Evolutionary conservation across 2,797 vertebrate species (phyloP), one percentile per base, ranked within the genome.

Genomic region (Tapera naevia): DNA sequence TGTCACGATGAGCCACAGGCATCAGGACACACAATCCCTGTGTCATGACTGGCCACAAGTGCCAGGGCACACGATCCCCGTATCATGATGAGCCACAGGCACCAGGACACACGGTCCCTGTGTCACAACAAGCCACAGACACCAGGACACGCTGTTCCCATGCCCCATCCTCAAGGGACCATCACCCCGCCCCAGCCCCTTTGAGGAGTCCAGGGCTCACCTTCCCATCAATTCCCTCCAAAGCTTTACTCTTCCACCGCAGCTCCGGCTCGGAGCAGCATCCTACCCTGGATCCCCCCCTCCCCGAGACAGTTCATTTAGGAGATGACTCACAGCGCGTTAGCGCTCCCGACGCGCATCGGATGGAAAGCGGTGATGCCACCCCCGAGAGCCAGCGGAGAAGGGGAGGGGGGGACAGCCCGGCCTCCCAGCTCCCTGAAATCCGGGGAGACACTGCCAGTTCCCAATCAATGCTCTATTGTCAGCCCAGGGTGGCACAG

Each of bases 271-370:
- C 2, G 10, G 78, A 89, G 76, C 70, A 86, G 76, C 76, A 64
- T 37, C 71, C 79, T 2, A 1, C 65, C n/a, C 45, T 70, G 58
- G 37, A 17, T 64, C 5, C 28, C 58, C 50, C 37, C 18, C 56
- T 51, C 35, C n/a, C 51, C 51, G 17, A 1, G 30, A 46, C 11
- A 86, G n/a, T 60, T 94, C 78, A 22, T 88, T 78, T 54, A 14
- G 3, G 33, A 35, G 92, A 80, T 96, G 95, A 96, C 90, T 96
- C 96, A 95, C 51, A 30, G 66, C 50, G 43, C 81, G 81, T 71
- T 37, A 79, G 35, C 0, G 56, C 37, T 92, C 80, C 73, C 19
- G 3, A 41, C 3, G 12, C 1, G 2, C 70, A 10, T 14, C 1
- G 3, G 35, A n/a, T 61, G 72, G 60, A 37, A 80, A 69, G 79